Evolutionary conservation across 2,888 invertebrate genomes (phyloP), one percentile per base, ranked within the genome.

Genomic region (Neocrepidodera transversa): DNA sequence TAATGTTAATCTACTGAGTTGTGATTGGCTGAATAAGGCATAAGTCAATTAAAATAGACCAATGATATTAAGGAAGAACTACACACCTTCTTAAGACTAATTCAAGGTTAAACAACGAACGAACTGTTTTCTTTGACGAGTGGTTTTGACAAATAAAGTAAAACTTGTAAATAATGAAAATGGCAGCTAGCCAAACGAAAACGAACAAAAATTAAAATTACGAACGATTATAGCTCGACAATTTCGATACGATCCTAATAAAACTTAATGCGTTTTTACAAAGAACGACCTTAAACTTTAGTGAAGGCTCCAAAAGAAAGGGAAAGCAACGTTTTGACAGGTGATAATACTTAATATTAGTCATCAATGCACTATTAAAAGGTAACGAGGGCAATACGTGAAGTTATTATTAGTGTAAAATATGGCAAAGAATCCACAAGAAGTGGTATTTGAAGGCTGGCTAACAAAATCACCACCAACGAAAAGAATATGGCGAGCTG

Each of bases 401-500:
- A 36, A 45, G n/a, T 35, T 23, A 51, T 36, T 45, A 36, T n/a
- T n/a, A n/a, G 8, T 45, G 36, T 45, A 14, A 49, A 64, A 60
- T 63, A 81, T 80, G 82, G 79, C 80, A 51, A 82, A 80, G 76
- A 82, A 79, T 71, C 82, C 82, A 66, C 82, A 85, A 78, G 91
- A 92, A 80, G 86, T 91, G 66, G 89, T 93, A 68, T 89, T 91
- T 77, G 92, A 93, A 82, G 97, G 97, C 65, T 97, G 95, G 95
- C 84, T 97, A 73, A 94, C 92, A 62, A 97, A 97, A 84, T 96
- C 96, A 60, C 96, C 96, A 70, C 96, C 96, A 60, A 89, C 92
- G 59, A 95, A 93, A 83, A 86, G 92, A 71, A 89, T 94, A 77
- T 95, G 93, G 89, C 87, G 93, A 86, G 94, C 95, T 81, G 96